Conservation (phyloP, 2,888 invertebrate species). For the Axea sp. region DNA sequence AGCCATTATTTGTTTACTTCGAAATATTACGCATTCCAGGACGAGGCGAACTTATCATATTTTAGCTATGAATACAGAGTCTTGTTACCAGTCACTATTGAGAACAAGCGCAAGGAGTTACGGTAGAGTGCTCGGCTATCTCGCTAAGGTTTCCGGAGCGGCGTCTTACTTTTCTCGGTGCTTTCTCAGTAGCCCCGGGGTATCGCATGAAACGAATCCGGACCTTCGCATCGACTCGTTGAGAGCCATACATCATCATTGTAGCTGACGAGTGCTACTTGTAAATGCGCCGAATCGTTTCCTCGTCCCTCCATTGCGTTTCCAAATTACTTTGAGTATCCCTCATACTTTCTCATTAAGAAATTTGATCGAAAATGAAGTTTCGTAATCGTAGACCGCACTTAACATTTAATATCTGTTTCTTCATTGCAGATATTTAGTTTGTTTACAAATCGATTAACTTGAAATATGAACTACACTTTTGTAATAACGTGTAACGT, state of each 20-base stretch:
- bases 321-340: slow-evolving; percentile 14
- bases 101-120: slow-evolving; percentile 65
- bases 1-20: slow-evolving; percentile 13
- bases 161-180: slow-evolving; percentile 43
- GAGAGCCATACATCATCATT: slow-evolving; percentile 74
- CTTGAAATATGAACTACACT: too few species aligned
- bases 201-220: slow-evolving; percentile 64
- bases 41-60: slow-evolving; percentile 30
- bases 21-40: slow-evolving; percentile 3
- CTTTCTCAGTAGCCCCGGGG: slow-evolving; percentile 46
- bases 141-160: slow-evolving; percentile 15
- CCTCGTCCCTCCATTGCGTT: slow-evolving; percentile 61
- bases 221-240: slow-evolving; percentile 64
- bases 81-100: slow-evolving; percentile 37
- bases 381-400: too few species aligned
- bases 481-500: too few species aligned
- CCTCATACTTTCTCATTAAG: slow-evolving; percentile 17
- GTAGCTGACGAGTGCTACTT: slow-evolving; percentile 68
- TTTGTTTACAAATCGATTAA: too few species aligned
- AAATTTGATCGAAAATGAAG: slow-evolving; percentile 34
- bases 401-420: too few species aligned
- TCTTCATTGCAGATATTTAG: too few species aligned
- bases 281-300: slow-evolving; percentile 72
- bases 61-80: slow-evolving; percentile 34
- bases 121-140: slow-evolving; percentile 68